phyloP scores from a whole-genome alignment of 2,113 vertebrate species.

The Pterophyllum scalare region DNA sequence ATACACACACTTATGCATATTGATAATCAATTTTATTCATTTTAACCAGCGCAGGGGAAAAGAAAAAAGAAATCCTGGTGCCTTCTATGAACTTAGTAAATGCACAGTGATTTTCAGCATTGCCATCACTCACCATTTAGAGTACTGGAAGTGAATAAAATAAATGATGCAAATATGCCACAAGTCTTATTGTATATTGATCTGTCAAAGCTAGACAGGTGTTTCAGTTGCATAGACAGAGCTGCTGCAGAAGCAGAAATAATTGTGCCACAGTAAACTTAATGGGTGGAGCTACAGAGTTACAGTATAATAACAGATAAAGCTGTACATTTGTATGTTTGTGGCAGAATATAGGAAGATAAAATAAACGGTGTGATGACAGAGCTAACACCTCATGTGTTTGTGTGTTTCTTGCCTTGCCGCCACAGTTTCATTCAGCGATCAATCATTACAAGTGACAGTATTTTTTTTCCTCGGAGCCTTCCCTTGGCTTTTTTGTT shows the following conservation, averaged over 20 bases:
- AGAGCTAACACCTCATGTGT: not conserved
- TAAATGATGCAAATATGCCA: constrained; percentile 12
- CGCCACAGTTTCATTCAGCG: not conserved
- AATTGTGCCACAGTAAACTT: not conserved
- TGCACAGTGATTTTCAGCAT: constrained; percentile 25
- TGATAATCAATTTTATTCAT: constrained; percentile 72
- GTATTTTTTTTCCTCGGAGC: constrained; percentile 2
- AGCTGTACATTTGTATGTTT: not conserved
- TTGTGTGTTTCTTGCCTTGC: not conserved
- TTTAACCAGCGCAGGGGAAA: constrained; percentile 48
- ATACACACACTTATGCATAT: constrained; percentile 59
- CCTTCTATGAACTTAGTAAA: constrained; percentile 24
- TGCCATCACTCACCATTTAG: constrained; percentile 12
- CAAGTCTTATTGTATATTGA: constrained; percentile 48
- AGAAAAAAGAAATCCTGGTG: constrained; percentile 27
- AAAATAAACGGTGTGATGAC: not conserved
- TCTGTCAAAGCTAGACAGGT: constrained; percentile 22
- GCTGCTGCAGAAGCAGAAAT: not conserved
- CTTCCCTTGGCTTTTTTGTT: not conserved
- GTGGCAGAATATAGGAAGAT: not conserved
- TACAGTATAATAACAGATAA: not conserved
- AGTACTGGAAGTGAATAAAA: not conserved
- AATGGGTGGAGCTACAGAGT: not conserved
- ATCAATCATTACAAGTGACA: not conserved
- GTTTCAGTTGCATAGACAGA: constrained; percentile 5